Evolutionary conservation across 2,888 invertebrate genomes (phyloP).

Genomic region (Desoria tigrina): DNA sequence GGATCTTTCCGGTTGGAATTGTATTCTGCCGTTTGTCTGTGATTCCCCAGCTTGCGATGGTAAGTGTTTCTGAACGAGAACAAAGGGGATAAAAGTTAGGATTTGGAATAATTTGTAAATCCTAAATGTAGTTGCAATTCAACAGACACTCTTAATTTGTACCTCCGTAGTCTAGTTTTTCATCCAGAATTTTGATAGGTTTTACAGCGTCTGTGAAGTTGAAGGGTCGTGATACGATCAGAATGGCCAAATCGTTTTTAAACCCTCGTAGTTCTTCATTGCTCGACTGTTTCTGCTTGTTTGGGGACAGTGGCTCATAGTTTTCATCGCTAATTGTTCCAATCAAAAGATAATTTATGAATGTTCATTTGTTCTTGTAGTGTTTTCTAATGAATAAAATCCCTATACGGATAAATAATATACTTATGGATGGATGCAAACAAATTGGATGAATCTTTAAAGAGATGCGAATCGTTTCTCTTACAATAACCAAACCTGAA

Average conservation of each 20-base stretch:
- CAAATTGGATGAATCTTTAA: too few relatives aligned
- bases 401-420: not conserved
- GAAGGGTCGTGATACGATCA: not conserved
- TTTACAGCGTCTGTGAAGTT: not conserved
- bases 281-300: not conserved
- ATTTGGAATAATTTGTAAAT: too few relatives aligned
- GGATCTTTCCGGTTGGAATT: constrained; percentile 11
- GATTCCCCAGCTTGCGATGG: constrained; percentile 6
- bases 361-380: not conserved
- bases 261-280: not conserved
- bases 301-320: not conserved
- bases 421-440: too few relatives aligned
- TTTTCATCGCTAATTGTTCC: not conserved
- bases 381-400: not conserved
- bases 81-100: too few relatives aligned
- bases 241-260: constrained; percentile 15
- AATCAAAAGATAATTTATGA: not conserved
- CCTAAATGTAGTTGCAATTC: too few relatives aligned
- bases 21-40: constrained; percentile 15
- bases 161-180: too few relatives aligned
- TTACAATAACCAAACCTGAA: too few relatives aligned
- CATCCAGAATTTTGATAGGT: not conserved
- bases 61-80: not conserved
- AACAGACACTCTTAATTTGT: too few relatives aligned
- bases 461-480: too few relatives aligned